These are phyloP conservation scores for Cochlearius cochlearius DNA, from an alignment of 2,113 vertebrate species.

Conservation along the genomic window DNA sequence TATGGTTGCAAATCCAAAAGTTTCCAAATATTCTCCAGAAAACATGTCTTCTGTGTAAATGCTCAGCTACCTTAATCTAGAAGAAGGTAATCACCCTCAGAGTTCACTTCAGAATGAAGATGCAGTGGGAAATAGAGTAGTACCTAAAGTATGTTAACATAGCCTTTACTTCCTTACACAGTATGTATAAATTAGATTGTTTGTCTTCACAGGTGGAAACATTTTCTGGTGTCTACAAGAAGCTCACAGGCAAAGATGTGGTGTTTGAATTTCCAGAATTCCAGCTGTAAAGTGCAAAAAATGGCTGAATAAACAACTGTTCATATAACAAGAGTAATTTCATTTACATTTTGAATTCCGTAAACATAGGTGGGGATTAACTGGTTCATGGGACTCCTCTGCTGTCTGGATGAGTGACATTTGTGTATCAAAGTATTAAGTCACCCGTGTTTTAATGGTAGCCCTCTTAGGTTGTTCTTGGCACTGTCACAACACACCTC, in stretches of 20 bases:
- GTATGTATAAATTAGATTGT: not conserved
- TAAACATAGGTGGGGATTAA: not conserved
- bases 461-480: not conserved
- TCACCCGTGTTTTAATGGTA: not conserved
- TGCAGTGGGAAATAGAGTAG: not conserved
- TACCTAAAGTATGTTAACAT: not conserved
- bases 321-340: conserved; percentile 54
- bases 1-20: not conserved
- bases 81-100: not conserved
- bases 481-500: not conserved
- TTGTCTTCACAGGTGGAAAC: conserved; percentile 88
- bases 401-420: not conserved
- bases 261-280: conserved; percentile 99
- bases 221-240: conserved; percentile 99
- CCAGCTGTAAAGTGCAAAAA: conserved; percentile 88
- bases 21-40: not conserved
- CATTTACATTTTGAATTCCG: conserved; percentile 12
- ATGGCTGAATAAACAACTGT: conserved; percentile 90
- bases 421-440: not conserved
- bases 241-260: conserved; percentile 99
- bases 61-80: not conserved
- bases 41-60: not conserved
- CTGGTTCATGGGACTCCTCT: not conserved
- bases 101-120: not conserved
- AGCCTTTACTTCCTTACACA: not conserved